Conservation (phyloP, 2,888 invertebrate species). For the Julus scanicus region DNA sequence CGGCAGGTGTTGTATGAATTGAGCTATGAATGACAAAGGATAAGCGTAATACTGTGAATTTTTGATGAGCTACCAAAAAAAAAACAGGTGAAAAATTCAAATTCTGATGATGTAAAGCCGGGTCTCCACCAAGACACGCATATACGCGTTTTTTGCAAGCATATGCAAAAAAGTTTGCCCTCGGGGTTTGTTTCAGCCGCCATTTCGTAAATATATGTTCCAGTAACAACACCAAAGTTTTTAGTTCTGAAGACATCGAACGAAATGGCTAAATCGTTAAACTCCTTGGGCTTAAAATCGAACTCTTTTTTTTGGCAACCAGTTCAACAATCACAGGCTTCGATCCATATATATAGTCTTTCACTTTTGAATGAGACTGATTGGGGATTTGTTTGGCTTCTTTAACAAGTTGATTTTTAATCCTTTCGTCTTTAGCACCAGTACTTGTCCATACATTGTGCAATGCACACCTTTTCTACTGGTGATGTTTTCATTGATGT, state of each 20-base stretch:
- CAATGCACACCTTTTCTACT: constrained; percentile 73
- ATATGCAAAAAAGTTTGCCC: no score
- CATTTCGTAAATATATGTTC: constrained; percentile 64
- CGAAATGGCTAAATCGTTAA: constrained; percentile 74
- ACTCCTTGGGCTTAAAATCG: constrained; percentile 69
- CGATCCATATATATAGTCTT: constrained; percentile 71
- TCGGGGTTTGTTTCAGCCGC: no score
- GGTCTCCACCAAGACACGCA: no score
- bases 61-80: no score
- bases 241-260: constrained; percentile 77
- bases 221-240: constrained; percentile 79
- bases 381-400: constrained; percentile 81
- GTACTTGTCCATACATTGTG: constrained; percentile 66
- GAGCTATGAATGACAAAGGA: no score
- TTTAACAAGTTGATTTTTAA: constrained; percentile 67
- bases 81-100: no score
- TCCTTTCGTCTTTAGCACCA: constrained; percentile 60
- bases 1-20: no score
- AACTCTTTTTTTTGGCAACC: constrained; percentile 68
- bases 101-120: no score
- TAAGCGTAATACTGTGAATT: no score
- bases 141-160: no score
- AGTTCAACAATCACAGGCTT: constrained; percentile 72
- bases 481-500: constrained; percentile 74
- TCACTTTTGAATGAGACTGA: constrained; percentile 75